A percentile compares a stretch with the other conserved stretches of the same genome.
Conservation (phyloP, 1,140 invertebrate species). For the Anadara kagoshimensis region DNA sequence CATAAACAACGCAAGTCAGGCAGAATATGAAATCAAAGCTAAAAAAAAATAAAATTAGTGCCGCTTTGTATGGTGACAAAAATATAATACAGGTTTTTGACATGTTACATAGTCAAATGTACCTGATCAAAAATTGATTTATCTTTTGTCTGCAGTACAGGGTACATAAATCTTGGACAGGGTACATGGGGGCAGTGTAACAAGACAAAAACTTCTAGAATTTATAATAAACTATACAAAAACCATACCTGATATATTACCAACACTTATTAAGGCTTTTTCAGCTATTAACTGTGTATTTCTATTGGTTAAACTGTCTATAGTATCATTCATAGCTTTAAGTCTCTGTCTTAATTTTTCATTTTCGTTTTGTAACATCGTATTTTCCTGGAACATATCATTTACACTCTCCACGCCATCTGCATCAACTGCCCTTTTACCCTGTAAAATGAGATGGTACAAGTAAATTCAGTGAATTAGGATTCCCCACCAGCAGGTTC, state of each 20-base stretch:
- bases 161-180: too few species aligned
- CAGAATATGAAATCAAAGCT: too few species aligned
- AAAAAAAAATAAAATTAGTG: too few species aligned
- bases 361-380: slow-evolving; percentile 91
- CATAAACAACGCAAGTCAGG: too few species aligned
- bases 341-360: slow-evolving; percentile 89
- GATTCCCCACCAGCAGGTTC: too few species aligned
- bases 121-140: too few species aligned
- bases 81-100: too few species aligned
- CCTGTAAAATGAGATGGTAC: slow-evolving; percentile 79
- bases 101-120: too few species aligned
- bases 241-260: slow-evolving; percentile 43
- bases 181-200: background rate
- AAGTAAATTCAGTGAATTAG: too few species aligned
- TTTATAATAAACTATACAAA: background rate
- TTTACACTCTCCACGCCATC: slow-evolving; percentile 91
- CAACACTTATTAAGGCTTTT: slow-evolving; percentile 77
- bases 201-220: background rate
- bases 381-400: slow-evolving; percentile 97
- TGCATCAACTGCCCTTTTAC: slow-evolving; percentile 88
- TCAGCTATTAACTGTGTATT: slow-evolving; percentile 89
- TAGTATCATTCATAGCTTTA: slow-evolving; percentile 94
- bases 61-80: too few species aligned
- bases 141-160: too few species aligned
- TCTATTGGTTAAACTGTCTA: slow-evolving; percentile 87